Base-by-base conservation (phyloP, 2,113 vertebrate species). In the Eubucco bourcierii region DNA sequence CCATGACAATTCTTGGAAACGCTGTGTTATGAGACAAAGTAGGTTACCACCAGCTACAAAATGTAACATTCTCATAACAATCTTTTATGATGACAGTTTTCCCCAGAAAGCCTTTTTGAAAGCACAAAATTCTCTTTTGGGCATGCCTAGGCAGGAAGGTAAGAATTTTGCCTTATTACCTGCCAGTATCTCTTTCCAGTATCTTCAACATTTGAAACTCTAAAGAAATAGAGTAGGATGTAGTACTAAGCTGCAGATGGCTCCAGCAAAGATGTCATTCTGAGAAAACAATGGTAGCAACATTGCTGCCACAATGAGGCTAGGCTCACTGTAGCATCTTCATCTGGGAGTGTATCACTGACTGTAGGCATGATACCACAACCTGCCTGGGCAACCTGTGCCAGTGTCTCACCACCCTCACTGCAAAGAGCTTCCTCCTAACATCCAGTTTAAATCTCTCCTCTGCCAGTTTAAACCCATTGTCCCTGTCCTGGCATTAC, bases 281-380 rank as follows among this genome's bases (percentile, higher is more conserved):
- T 37, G 10, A 20, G n/a, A 34, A 74, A 84, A 78, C 1, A 0
- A 0, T 28, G 6, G 28, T 53, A 20, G 18, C 53, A 60, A 13
- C 1, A 0, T 6, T 55, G 7, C 11, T 89, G 37, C 15, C 18
- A 10, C 25, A 2, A 0, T 15, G 10, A 71, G 31, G 3, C 16
- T 60, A n/a, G 65, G 25, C 60, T 80, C 27, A 34, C 9, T 37
- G 15, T 4, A 53, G 12, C 7, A 13, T 27, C 20, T 88, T 55
- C 29, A 34, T 1, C 8, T 16, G 14, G 28, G 15, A 46, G 5
- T 1, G 27, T 18, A 39, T 27, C 2, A 1, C n/a, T 33, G 7
- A 11, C 17, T 50, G 3, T 6, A n/a, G 19, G 33, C 9, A 5
- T 4, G 14, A 21, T 55, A 9, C 37, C 37, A 37, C 37, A 37